A percentile compares a stretch with the other conserved stretches of the same genome.
phyloP scores from a whole-genome alignment of 2,888 invertebrate species.

The Ecliptopera silaceata region DNA sequence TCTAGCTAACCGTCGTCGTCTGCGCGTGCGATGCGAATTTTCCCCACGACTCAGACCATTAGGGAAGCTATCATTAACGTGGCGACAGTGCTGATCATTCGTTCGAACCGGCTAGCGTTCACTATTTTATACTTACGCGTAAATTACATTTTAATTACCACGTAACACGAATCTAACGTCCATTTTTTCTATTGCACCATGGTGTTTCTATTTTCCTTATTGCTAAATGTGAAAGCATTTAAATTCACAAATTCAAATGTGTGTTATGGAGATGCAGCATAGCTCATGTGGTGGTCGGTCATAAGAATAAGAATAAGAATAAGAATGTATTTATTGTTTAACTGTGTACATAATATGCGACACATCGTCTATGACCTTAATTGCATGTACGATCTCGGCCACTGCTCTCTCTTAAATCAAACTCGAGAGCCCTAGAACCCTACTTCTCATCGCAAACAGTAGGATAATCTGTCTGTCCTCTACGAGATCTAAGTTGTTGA shows the following conservation, averaged over 20 bases:
- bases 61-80: constrained; percentile 77
- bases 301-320: no score
- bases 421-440: constrained; percentile 77
- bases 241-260: constrained; percentile 8
- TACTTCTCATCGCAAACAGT: constrained; percentile 61
- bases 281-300: constrained; percentile 25
- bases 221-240: constrained; percentile 23
- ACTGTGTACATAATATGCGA: constrained; percentile 47
- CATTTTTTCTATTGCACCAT: constrained; percentile 23
- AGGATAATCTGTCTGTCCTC: constrained; percentile 67
- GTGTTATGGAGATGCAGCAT: constrained; percentile 26
- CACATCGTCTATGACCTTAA: constrained; percentile 76
- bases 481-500: constrained; percentile 46
- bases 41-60: constrained; percentile 65
- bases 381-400: constrained; percentile 69
- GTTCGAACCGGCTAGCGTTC: constrained; percentile 53
- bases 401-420: constrained; percentile 81
- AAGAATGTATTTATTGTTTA: no score
- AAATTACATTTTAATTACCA: constrained; percentile 55
- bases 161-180: constrained; percentile 40
- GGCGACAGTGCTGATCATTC: constrained; percentile 71
- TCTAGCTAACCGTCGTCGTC: constrained; percentile 67
- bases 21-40: constrained; percentile 75
- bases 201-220: constrained; percentile 10
- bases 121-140: constrained; percentile 48